Base-by-base conservation (phyloP, 2,113 vertebrate genomes). In the Anolis sagrei region DNA sequence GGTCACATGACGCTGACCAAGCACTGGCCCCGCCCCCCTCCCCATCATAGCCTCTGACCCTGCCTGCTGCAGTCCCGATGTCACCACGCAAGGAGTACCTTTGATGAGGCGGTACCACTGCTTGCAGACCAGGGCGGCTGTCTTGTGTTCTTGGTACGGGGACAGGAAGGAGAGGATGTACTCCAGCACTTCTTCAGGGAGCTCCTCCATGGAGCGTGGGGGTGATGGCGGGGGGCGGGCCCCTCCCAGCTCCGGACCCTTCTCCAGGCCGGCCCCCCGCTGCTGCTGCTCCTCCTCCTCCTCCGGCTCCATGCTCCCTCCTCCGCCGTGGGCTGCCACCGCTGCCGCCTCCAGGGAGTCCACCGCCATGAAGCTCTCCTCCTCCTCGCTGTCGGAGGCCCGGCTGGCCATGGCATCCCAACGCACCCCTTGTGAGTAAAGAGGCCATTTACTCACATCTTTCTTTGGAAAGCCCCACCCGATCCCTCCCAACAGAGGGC, bases 91-190 rank as follows among this genome's bases (percentile, higher is more conserved):
- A 18, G 7, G 25, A 64, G 61, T 96, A 99, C 99, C 99, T 98
- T 99, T 99, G 95, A 99, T 99, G 48, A 99, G 98, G 76, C 99
- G 97, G 90, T 99, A 99, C 99, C 99, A 99, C 95, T 99, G 98
- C 89, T 99, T 99, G 93, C 98, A 99, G 84, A 99, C 99, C 4
- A 99, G 97, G 32, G 99, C 99, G 3, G 99, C 98, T 0, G 97
- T 99, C 94, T 99, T 99, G 95, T 99, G 99, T 93, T 99, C 98
- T 95, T 99, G 99, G 85, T 99, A 99, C 0, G 99, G 99, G 0
- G 98, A 99, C 1, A 99, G 97, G 93, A 99, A 99, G 86, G 99
- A 99, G 85, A 99, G 94, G 93, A 99, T 99, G 76, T 98, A 99
- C 90, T 99, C 99, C 83, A 99, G 92, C 86, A 99, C 98, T 93